phyloP scores from a whole-genome alignment of 2,888 invertebrate genomes.

The Dusona sp. region DNA sequence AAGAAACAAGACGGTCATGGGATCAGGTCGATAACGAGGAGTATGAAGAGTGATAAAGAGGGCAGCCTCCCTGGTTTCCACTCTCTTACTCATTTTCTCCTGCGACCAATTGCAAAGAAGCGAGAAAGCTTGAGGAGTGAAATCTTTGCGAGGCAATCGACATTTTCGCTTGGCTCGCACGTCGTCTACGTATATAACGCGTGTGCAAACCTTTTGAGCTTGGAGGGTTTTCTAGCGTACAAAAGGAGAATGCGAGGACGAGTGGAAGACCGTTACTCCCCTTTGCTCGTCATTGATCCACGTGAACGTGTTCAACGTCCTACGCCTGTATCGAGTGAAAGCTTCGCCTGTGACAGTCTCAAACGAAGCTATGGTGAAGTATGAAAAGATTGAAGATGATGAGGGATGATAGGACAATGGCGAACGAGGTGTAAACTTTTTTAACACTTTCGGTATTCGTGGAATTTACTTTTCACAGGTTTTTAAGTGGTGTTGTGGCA shows the following conservation, averaged over 20 bases:
- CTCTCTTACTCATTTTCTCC: neutral
- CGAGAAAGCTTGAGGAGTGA: slow-evolving; percentile 6
- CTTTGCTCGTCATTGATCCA: slow-evolving; percentile 74
- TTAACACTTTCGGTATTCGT: slow-evolving; percentile 1
- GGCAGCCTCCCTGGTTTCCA: neutral
- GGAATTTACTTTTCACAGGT: neutral
- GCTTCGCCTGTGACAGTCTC: neutral
- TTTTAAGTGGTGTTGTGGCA: no score
- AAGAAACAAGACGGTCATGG: slow-evolving; percentile 13
- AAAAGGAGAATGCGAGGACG: slow-evolving; percentile 51
- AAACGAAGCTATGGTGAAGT: neutral
- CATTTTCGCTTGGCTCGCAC: neutral
- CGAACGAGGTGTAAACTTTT: slow-evolving; percentile 12
- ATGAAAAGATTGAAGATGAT: slow-evolving; percentile 20
- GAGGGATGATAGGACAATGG: slow-evolving; percentile 10
- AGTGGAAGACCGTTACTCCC: slow-evolving; percentile 20
- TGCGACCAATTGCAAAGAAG: neutral
- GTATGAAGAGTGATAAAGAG: neutral
- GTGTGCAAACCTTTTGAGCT: slow-evolving; percentile 39
- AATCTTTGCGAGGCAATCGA: slow-evolving; percentile 15
- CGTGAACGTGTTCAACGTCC: slow-evolving; percentile 70
- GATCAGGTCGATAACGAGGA: slow-evolving; percentile 41
- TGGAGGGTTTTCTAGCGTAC: slow-evolving; percentile 21
- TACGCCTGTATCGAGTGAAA: slow-evolving; percentile 68
- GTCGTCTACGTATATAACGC: slow-evolving; percentile 23